phyloP scores from a whole-genome alignment of 2,888 invertebrate genomes.

The Tipula lateralis region DNA sequence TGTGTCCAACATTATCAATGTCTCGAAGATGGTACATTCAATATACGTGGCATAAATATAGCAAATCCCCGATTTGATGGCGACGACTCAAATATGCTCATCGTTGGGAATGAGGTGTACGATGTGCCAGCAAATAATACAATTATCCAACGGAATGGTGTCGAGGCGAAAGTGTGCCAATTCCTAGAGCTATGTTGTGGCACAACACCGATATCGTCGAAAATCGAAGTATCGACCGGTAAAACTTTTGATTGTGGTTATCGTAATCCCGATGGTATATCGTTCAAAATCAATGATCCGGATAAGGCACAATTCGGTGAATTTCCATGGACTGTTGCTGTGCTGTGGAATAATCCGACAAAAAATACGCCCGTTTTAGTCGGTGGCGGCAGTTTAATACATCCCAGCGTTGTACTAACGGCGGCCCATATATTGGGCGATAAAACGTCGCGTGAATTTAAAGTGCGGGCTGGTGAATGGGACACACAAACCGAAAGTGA shows the following conservation, averaged over 20 bases:
- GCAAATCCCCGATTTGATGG: neutral
- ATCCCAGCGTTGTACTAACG: conserved; percentile 56
- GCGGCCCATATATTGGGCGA: conserved; percentile 69
- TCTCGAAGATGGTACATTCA: neutral
- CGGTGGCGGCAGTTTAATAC: conserved; percentile 46
- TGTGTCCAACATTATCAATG: neutral
- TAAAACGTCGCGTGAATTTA: conserved; percentile 39
- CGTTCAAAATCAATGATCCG: conserved; percentile 58
- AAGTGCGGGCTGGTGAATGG: conserved; percentile 73
- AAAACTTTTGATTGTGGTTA: conserved; percentile 58
- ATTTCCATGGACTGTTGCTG: conserved; percentile 55
- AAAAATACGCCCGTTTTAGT: conserved; percentile 48
- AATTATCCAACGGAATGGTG: neutral
- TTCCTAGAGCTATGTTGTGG: conserved; percentile 44
- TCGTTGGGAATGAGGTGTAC: neutral
- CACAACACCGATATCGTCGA: conserved; percentile 38
- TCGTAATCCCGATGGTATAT: conserved; percentile 67
- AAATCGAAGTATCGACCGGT: conserved; percentile 40
- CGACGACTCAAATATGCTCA: neutral
- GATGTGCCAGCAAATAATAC: neutral
- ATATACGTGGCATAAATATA: neutral
- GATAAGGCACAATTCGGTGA: conserved; percentile 59
- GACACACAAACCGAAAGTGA: conserved; percentile 71
- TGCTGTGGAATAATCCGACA: conserved; percentile 40
- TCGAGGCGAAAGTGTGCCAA: neutral